Conservation (phyloP, 2,797 vertebrate genomes). For the Ataeniobius toweri region DNA sequence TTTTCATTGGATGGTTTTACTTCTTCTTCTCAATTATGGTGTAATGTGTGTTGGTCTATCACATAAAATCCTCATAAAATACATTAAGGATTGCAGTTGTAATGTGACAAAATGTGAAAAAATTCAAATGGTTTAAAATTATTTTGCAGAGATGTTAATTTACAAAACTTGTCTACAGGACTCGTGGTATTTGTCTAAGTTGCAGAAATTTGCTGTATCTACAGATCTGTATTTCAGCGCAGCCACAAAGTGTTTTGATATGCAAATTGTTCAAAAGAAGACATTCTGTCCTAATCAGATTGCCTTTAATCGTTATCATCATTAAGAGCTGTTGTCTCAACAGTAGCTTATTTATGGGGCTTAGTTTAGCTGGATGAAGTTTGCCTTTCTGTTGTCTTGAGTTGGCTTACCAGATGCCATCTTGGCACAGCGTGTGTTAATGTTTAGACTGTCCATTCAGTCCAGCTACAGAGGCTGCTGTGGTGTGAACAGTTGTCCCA, state of each 20-base stretch:
- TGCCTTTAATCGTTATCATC: not conserved
- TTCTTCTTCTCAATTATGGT: not conserved
- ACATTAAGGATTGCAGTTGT: not conserved
- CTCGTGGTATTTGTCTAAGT: not conserved
- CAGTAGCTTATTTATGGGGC: constrained; percentile 34
- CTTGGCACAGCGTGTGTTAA: constrained; percentile 45
- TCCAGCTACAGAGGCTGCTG: constrained; percentile 35
- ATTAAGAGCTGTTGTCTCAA: constrained; percentile 11
- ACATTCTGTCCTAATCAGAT: constrained; percentile 1
- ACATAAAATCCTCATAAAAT: not conserved
- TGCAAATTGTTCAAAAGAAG: not conserved
- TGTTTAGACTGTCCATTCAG: constrained; percentile 48
- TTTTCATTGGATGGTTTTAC: not conserved
- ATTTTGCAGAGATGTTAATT: not conserved
- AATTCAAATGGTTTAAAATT: not conserved
- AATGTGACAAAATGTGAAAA: not conserved
- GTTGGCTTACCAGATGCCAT: constrained; percentile 46
- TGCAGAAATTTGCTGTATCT: not conserved
- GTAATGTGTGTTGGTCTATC: not conserved
- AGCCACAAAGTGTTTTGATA: not conserved
- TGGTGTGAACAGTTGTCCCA: constrained; percentile 44
- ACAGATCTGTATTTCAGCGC: not conserved
- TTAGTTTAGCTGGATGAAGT: constrained; percentile 20
- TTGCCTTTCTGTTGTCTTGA: constrained; percentile 22
- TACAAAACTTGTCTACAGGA: not conserved